Evolutionary conservation across 2,113 vertebrate species (phyloP).

Genomic region (Neogale vison): DNA sequence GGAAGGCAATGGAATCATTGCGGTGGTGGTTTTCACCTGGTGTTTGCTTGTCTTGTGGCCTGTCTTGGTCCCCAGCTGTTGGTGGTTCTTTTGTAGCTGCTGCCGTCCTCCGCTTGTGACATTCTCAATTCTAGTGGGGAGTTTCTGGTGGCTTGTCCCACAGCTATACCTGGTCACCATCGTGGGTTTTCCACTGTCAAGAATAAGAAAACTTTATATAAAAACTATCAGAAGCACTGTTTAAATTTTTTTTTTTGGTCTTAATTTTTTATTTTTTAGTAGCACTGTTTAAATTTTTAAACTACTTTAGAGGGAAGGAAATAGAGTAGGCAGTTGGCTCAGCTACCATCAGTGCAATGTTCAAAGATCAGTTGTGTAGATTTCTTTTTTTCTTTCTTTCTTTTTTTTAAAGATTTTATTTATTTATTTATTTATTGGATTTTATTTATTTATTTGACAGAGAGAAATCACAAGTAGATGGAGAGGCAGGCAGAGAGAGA

Average conservation of each 20-base stretch:
- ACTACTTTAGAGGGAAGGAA: neutral
- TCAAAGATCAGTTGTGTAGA: no score
- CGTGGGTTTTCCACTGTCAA: neutral
- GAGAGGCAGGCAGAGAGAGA: no score
- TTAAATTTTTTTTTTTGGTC: neutral
- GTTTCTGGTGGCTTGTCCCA: neutral
- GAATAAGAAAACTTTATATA: neutral
- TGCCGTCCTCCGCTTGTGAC: neutral
- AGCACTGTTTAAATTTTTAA: neutral
- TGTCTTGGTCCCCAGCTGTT: neutral
- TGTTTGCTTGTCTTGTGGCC: neutral
- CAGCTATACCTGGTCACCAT: neutral
- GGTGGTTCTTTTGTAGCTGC: neutral
- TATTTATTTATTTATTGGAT: no score
- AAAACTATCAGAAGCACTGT: neutral
- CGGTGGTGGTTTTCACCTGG: neutral
- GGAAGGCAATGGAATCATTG: neutral
- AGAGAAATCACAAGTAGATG: no score
- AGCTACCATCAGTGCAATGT: no score
- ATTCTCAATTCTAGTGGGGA: neutral
- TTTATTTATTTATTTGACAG: no score
- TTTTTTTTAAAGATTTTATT: no score
- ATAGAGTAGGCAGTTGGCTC: no score
- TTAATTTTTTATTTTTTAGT: no score
- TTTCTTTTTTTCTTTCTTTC: no score